phyloP scores from a whole-genome alignment of 2,888 invertebrate genomes.

The Dynastes hyllus region DNA sequence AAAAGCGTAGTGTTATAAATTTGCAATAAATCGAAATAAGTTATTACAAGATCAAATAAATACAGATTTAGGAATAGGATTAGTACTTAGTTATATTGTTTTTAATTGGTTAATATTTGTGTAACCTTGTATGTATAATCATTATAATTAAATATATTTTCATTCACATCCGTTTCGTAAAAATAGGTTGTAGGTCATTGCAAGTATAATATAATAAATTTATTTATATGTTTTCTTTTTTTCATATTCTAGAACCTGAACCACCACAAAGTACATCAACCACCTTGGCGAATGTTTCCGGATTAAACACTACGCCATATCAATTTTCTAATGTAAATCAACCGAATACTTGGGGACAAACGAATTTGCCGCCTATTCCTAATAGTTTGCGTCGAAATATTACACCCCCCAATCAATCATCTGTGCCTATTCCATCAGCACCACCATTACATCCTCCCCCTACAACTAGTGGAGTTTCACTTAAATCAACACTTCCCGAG shows the following conservation, averaged over 20 bases:
- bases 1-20: no score
- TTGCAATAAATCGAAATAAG: no score
- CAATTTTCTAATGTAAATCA: constrained; percentile 15
- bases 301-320: constrained; percentile 13
- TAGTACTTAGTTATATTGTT: no score
- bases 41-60: no score
- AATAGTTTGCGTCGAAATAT: constrained; percentile 1
- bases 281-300: not conserved
- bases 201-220: no score
- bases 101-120: no score
- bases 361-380: not conserved
- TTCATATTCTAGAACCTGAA: constrained; percentile 5
- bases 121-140: no score
- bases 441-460: not conserved
- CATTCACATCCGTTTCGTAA: no score
- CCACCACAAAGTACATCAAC: constrained; percentile 7
- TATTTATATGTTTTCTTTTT: not conserved
- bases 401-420: not conserved
- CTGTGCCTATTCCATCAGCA: not conserved
- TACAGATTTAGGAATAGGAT: no score
- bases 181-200: no score
- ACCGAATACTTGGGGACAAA: not conserved
- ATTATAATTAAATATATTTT: no score
- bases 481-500: not conserved
- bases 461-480: not conserved